Evolutionary conservation across 2,113 vertebrate species (phyloP).

Genomic region (Anthoscopus minutus): DNA sequence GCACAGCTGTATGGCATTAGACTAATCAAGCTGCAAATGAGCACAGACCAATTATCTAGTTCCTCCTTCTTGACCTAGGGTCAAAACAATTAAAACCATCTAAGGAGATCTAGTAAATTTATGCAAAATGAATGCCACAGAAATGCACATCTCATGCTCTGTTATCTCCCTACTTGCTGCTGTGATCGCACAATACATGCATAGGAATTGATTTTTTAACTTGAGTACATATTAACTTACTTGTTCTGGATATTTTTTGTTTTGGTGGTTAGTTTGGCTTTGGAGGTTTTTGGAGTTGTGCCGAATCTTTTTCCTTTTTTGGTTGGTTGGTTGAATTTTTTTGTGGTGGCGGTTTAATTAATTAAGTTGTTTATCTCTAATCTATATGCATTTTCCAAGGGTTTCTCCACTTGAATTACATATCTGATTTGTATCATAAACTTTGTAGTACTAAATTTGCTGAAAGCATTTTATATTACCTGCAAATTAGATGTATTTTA

Average conservation of each 20-base stretch:
- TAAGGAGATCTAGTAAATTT: neutral
- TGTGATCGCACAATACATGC: neutral
- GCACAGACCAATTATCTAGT: neutral
- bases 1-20: neutral
- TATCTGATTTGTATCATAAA: neutral
- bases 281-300: neutral
- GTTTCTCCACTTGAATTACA: neutral
- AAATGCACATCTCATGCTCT: neutral
- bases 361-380: neutral
- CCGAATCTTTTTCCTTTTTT: neutral
- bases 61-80: neutral
- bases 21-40: neutral
- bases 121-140: neutral
- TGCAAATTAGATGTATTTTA: neutral
- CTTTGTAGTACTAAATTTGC: neutral
- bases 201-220: neutral
- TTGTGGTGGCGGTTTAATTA: neutral
- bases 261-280: neutral
- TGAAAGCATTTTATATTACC: neutral
- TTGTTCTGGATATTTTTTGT: neutral
- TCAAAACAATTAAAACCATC: conserved; percentile 23
- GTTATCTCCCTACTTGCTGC: neutral
- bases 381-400: neutral
- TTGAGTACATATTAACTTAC: neutral
- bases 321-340: neutral